Evolutionary conservation across 1,140 invertebrate genomes (phyloP).

Genomic region (Drosophila kanapiae): DNA sequence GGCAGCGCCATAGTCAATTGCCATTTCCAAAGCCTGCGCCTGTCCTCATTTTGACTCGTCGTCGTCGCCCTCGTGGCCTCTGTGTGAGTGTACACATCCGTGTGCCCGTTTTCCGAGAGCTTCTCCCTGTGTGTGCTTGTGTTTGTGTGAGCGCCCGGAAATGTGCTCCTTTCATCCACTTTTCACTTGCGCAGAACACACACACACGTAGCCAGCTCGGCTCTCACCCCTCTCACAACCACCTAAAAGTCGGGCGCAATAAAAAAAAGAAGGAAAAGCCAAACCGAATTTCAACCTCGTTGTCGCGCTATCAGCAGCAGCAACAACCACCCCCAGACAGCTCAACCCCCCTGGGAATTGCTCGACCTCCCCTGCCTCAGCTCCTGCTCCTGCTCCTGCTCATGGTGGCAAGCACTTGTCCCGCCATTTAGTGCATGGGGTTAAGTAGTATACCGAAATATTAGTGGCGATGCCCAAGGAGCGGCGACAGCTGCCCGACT

Average conservation of each 20-base stretch:
- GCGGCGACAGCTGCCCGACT: conserved; percentile 63
- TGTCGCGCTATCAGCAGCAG: conserved; percentile 63
- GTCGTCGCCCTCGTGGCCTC: conserved; percentile 23
- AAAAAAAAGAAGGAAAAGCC: conserved; percentile 26
- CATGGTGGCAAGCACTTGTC: conserved; percentile 71
- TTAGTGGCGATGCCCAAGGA: conserved; percentile 58
- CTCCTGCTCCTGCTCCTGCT: conserved; percentile 4
- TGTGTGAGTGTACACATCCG: conserved; percentile 21
- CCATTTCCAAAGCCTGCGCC: conserved; percentile 59
- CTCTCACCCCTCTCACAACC: conserved; percentile 2
- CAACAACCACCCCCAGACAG: conserved; percentile 31
- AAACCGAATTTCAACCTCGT: conserved; percentile 49
- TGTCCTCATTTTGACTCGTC: conserved; percentile 76
- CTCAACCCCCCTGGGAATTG: conserved; percentile 28
- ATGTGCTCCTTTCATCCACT: conserved; percentile 79
- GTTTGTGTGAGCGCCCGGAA: conserved; percentile 62
- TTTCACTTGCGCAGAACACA: conserved; percentile 78
- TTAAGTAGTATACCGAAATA: conserved; percentile 81
- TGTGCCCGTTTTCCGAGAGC: conserved; percentile 20
- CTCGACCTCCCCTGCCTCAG: conserved; percentile 16
- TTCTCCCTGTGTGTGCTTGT: conserved; percentile 5
- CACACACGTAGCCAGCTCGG: conserved; percentile 22
- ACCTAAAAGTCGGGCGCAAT: conserved; percentile 14
- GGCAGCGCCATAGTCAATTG: conserved; percentile 35
- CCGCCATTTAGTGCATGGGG: conserved; percentile 81